A percentile compares a stretch with the other conserved stretches of the same genome.
phyloP scores from a whole-genome alignment of 2,888 invertebrate species.

The Anodontia alba region DNA sequence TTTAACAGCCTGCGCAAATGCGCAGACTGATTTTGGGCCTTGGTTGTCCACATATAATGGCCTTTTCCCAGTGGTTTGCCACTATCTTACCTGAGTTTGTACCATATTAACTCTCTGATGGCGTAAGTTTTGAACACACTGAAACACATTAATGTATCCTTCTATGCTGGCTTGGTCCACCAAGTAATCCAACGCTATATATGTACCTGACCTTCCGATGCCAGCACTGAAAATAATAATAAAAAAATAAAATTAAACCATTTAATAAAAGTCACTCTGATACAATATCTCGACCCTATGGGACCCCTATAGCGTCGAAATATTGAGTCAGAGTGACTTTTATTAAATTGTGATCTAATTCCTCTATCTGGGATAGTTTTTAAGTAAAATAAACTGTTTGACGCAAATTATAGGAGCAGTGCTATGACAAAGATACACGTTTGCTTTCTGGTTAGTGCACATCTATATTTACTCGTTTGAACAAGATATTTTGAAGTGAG shows the following conservation, averaged over 20 bases:
- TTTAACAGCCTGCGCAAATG: no score
- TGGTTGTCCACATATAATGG: no score
- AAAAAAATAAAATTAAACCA: neutral
- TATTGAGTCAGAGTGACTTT: neutral
- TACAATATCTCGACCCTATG: neutral
- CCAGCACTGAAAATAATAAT: constrained; percentile 63
- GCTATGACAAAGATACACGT: no score
- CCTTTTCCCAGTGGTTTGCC: no score
- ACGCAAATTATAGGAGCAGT: no score
- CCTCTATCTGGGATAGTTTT: no score
- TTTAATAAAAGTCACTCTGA: neutral
- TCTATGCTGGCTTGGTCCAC: constrained; percentile 67
- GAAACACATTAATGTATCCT: constrained; percentile 65
- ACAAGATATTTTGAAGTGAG: no score
- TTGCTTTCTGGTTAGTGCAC: no score
- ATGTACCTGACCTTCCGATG: constrained; percentile 76
- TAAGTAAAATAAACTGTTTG: no score
- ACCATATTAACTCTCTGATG: constrained; percentile 76
- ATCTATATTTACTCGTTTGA: no score
- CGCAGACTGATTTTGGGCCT: no score
- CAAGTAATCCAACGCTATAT: constrained; percentile 72
- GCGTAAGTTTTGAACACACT: constrained; percentile 67
- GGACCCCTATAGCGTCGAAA: neutral
- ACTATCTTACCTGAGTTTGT: constrained; percentile 71
- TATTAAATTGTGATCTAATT: no score